Base-by-base conservation (phyloP, 2,797 vertebrate genomes). In the Gymnothorax javanicus region DNA sequence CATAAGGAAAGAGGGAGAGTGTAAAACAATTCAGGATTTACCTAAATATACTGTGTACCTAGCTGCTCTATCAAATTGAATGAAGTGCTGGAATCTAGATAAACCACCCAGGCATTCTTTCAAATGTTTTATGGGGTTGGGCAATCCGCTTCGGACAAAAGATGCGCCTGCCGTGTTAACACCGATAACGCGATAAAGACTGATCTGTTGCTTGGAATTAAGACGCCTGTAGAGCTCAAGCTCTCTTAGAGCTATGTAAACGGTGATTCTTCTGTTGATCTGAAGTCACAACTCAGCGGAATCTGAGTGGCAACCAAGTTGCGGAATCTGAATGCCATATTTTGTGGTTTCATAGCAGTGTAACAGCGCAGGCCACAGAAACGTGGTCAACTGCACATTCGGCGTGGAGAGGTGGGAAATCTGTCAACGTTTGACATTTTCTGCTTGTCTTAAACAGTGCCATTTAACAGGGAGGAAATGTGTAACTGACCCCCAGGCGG, bases 111-210 rank as follows among this genome's bases (percentile, higher is more conserved):
- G 83, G 87, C 84, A 71, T 75, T 90, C 69, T 86, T 43, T 79
- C 84, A 86, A 83, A 87, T 91, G 89, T 91, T 77, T 92, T 91
- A 90, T 79, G 81, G 87, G 88, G 91, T 92, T 90, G 90, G 83
- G 64, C 83, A 77, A 88, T 90, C 86, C n/a, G 86, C 90, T 87
- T 88, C 88, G 89, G 85, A 79, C 62, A 7, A 43, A 85, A 71
- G 86, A 83, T 91, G 86, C 73, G 7, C 59, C 85, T 84, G 81
- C 82, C 86, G 89, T 89, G 90, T 92, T 88, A 90, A 91, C 91
- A 93, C 87, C 87, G 85, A 83, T 81, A 81, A 56, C 50, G 52
- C 62, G 33, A 92, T 90, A 88, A 86, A 92, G 59, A 23, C 13
- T 43, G 73, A 85, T 90, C 88, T 83, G 89, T 90, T 91, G 85